Evolutionary conservation across 2,888 invertebrate genomes (phyloP), one percentile per base, ranked within the genome.

Genomic region (Podabrus alpinus): DNA sequence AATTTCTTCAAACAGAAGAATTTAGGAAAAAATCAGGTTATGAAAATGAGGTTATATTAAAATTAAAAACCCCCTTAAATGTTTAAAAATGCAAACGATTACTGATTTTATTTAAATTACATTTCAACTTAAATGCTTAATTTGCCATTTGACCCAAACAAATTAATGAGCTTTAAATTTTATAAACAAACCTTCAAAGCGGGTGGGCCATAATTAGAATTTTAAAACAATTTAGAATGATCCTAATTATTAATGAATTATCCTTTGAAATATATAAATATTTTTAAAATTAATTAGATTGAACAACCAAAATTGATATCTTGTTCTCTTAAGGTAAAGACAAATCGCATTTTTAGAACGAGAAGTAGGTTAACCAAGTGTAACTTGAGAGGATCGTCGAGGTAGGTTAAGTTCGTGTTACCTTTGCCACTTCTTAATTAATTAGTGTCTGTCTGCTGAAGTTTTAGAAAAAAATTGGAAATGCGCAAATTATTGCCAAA

Each of bases 321-420:
- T 59, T 59, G 67, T 71, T 67, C 61, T 69, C 16, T 70, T 67
- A 15, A 62, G 19, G 69, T 66, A 59, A 70, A 67, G 73, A 70
- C 72, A 72, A 72, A 75, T 70, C 70, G 67, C 64, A 69, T 70
- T 72, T 73, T 75, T 72, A 72, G 29, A 62, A 45, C 66, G 24
- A 69, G 72, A 75, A 75, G 72, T 75, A 66, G 75, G 75, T 75
- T 75, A 75, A 70, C 67, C 59, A 71, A 71, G 68, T 72, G 77
- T 73, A 78, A 78, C 66, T 73, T 73, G 78, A 78, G 74, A 71
- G 76, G 75, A 75, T 73, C 79, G 75, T 71, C 76, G 76, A 76
- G 73, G 79, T 78, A 75, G 79, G 76, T 76, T 72, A 76, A 75
- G 79, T 77, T 79, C 79, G 76, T 79, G 77, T 79, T 78, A 76